These are phyloP conservation scores for Ypsolopha scabrella DNA, from an alignment of 2,888 invertebrate genomes.

Conservation along the genomic window DNA sequence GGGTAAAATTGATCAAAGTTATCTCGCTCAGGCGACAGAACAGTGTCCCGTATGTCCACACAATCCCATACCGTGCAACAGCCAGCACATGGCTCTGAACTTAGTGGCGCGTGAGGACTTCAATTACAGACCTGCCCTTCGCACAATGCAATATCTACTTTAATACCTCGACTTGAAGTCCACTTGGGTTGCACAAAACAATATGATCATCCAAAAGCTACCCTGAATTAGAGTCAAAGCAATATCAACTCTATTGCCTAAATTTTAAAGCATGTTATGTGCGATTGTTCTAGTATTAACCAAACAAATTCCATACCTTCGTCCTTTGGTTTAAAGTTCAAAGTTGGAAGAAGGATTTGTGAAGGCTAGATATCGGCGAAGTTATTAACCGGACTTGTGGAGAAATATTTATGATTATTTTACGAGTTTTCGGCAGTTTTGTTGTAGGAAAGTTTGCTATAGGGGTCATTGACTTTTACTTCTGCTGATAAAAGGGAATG, in stretches of 20 bases:
- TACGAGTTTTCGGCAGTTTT: background rate
- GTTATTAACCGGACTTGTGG: conserved; percentile 1
- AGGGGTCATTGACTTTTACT: background rate
- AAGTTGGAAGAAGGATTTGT: too few species aligned
- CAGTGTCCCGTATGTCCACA: conserved; percentile 5
- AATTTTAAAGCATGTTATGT: background rate
- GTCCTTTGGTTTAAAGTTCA: too few species aligned
- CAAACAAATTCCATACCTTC: too few species aligned
- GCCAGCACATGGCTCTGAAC: conserved; percentile 6
- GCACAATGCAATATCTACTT: conserved; percentile 12
- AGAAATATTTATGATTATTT: conserved; percentile 2
- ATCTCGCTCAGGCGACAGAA: background rate
- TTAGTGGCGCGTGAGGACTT: conserved; percentile 30
- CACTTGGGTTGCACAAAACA: background rate
- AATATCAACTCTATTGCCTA: background rate
- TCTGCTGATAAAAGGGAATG: background rate
- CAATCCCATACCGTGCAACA: background rate
- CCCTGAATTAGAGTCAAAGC: background rate
- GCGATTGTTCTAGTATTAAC: too few species aligned
- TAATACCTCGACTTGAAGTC: conserved; percentile 7
- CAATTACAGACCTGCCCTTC: conserved; percentile 23
- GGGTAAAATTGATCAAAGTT: too few species aligned
- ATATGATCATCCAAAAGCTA: too few species aligned
- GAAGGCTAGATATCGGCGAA: background rate
- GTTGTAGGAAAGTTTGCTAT: background rate